Evolutionary conservation across 2,797 vertebrate species (phyloP), one percentile per base, ranked within the genome.

Genomic region (Pteronotus mesoamericanus): DNA sequence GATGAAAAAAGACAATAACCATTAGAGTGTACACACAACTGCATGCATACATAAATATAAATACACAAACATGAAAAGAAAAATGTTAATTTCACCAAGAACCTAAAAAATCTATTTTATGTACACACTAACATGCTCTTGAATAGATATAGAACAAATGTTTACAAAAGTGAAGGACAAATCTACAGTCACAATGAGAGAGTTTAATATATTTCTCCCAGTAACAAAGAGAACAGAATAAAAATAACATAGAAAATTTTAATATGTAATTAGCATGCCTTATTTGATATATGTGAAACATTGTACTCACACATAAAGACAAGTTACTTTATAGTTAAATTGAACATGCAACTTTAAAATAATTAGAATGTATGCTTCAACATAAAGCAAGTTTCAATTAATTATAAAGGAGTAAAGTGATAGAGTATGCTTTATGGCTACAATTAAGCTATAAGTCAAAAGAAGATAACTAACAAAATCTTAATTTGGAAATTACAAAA

Each of bases 401-500:
- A 95, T 86, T 93, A 89, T 9, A 86, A 75, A 68, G 44, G 15
- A 92, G 29, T 64, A 85, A 91, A 94, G 88, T 78, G 72, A 89
- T 32, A 72, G 18, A 71, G 11, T 87, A 55, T 71, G 8, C 80
- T 68, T 92, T 92, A 85, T 90, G 3, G n/a, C n/a, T 48, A 69
- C 1, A 94, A 77, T 94, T 83, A 86, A 86, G 6, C 48, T 84
- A 90, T 94, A 95, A 90, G 95, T 94, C 44, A 95, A 92, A 95
- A 68, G 29, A 6, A 69, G n/a, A 91, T 64, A 95, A 64, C 39
- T 46, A 44, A 42, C 68, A 93, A 93, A 85, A 42, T 77, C 11
- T 68, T 72, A 72, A 92, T 94, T 92, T 92, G 18, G 8, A 92
- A 94, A 92, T 94, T 84, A 90, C 89, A 51, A 94, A 64, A 95